Evolutionary conservation across 2,797 vertebrate species (phyloP).

Genomic region (Periparus ater): DNA sequence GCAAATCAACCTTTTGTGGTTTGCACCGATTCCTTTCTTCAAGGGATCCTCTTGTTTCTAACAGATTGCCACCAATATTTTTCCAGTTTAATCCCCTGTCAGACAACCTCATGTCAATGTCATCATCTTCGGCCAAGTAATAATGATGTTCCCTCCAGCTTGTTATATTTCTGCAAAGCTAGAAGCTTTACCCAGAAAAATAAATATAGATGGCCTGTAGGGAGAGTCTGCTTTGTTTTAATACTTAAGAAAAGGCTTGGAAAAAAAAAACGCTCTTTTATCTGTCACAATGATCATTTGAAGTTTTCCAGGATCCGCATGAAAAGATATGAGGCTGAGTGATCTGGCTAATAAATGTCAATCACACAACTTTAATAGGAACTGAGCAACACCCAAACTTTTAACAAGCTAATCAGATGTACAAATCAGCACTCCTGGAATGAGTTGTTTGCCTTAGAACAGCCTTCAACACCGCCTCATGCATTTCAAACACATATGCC

Average conservation of each 20-base stretch:
- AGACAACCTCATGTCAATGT: background rate
- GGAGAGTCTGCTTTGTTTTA: constrained; percentile 3
- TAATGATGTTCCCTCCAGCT: background rate
- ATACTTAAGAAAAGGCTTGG: background rate
- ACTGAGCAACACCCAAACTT: constrained; percentile 16
- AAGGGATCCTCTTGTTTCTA: background rate
- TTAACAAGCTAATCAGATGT: constrained; percentile 3
- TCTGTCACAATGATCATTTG: background rate
- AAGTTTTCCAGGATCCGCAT: constrained; percentile 21
- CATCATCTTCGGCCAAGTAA: background rate
- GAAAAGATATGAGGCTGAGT: background rate
- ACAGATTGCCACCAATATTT: background rate
- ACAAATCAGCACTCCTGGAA: background rate
- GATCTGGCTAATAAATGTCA: constrained; percentile 8
- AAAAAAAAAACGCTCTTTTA: background rate
- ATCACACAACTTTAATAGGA: background rate
- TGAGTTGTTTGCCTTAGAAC: background rate
- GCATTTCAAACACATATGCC: background rate
- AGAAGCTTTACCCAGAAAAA: background rate
- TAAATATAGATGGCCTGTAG: background rate
- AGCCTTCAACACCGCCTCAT: background rate
- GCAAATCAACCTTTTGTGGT: background rate
- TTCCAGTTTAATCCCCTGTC: background rate
- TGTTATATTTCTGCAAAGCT: background rate
- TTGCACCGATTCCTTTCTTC: background rate